Base-by-base conservation (phyloP, 2,797 vertebrate species). In the Petrocephalus schoutedeni region DNA sequence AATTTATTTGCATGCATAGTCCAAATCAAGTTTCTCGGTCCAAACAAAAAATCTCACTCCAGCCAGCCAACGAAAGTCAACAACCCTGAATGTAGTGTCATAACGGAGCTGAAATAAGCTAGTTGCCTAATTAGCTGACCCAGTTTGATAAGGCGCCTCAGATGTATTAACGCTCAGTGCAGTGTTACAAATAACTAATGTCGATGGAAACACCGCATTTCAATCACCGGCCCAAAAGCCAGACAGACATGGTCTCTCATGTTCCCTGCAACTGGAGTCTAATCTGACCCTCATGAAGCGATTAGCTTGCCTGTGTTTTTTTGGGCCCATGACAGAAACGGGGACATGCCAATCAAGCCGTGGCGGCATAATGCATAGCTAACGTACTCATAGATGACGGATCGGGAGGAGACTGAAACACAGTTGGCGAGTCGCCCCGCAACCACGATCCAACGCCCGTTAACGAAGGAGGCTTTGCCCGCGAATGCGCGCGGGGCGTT, bases 121-220 rank as follows among this genome's bases (percentile, higher is more conserved):
- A 96, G 96, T 95, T 96, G 94, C 95, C 95, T 96, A 95, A 96
- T 96, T 96, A 96, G 95, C 93, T 95, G 95, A 96, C 95, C 94
- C 94, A 96, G 95, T 96, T 96, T 93, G 90, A 94, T 96, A 96
- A 96, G 94, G 95, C 94, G 93, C 94, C 96, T 96, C 95, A 91
- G 93, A 93, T 94, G 94, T 93, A 96, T 96, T 96, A 96, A 93
- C 94, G 92, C 90, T 32, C 91, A 95, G 32, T 58, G 94, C 94
- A 92, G 93, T 92, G 92, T 92, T 93, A 95, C 94, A 95, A 94
- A 96, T 94, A 94, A 93, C 92, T 89, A 51, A 90, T 90, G 94
- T 94, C 94, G 90, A 90, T 92, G 92, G 91, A 92, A 93, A 94
- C 41, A 91, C 92, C 93, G 92, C 93, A 94, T 95, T 95, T 96